These are phyloP conservation scores for Drosophila athabasca DNA, from an alignment of 1,140 invertebrate species.

Conservation along the genomic window DNA sequence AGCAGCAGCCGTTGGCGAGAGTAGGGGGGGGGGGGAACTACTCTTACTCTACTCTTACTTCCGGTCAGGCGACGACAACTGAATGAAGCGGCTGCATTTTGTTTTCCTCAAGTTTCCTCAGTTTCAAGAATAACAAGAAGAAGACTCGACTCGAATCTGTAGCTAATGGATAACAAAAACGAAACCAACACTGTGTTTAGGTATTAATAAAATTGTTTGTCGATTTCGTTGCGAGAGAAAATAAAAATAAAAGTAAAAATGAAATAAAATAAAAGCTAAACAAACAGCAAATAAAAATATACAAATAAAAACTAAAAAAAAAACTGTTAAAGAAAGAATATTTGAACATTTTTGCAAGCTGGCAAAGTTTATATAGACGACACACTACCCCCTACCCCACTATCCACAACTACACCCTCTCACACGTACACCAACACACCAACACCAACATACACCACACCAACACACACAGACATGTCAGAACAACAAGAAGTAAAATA, in stretches of 20 bases:
- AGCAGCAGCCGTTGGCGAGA: conserved; percentile 6
- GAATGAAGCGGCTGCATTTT: conserved; percentile 40
- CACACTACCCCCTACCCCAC: conserved; percentile 42
- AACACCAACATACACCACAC: conserved; percentile 30
- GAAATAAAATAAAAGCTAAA: conserved; percentile 40
- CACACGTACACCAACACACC: conserved; percentile 27
- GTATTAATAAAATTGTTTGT: conserved; percentile 57
- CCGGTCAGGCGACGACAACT: conserved; percentile 19
- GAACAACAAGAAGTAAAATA: conserved; percentile 77
- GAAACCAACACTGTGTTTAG: conserved; percentile 44
- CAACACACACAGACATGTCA: conserved; percentile 55
- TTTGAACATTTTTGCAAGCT: conserved; percentile 78
- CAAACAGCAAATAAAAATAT: conserved; percentile 58
- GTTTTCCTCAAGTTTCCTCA: conserved; percentile 35
- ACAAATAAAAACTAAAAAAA: conserved; percentile 47
- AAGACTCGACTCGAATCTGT: conserved; percentile 39
- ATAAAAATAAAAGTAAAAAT: conserved; percentile 15
- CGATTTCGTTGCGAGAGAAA: conserved; percentile 69
- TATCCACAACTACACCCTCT: conserved; percentile 30
- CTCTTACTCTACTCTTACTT: background rate
- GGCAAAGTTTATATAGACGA: conserved; percentile 78
- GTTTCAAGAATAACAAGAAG: conserved; percentile 24
- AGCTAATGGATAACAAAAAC: conserved; percentile 30
- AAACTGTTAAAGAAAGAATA: conserved; percentile 55
- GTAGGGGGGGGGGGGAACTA: too few relatives aligned